These are phyloP conservation scores for Drosophila mettleri DNA, from an alignment of 2,888 invertebrate genomes.

Conservation along the genomic window DNA sequence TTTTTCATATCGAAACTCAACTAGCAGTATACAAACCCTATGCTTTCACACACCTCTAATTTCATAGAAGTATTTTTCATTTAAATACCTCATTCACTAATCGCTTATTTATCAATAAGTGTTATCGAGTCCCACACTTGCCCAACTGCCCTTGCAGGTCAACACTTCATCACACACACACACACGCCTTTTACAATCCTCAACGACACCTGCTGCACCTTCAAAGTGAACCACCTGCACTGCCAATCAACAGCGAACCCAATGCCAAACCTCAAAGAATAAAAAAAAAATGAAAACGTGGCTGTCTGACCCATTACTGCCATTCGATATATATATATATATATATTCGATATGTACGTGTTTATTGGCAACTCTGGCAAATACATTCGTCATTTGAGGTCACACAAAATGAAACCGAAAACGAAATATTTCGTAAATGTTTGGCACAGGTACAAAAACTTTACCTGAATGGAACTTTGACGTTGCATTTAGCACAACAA, in stretches of 20 bases:
- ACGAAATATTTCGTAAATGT: constrained; percentile 44
- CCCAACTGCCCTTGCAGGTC: not conserved
- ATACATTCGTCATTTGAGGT: constrained; percentile 64
- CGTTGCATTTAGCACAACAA: constrained; percentile 22
- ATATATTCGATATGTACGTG: constrained; percentile 59
- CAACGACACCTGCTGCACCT: not conserved
- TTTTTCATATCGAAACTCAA: not conserved
- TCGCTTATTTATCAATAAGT: not conserved
- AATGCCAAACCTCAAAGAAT: constrained; percentile 35
- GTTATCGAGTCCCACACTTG: constrained; percentile 1
- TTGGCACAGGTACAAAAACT: constrained; percentile 6
- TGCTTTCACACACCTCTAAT: not conserved
- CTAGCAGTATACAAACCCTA: not conserved
- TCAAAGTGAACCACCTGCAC: not conserved
- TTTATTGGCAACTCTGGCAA: constrained; percentile 63
- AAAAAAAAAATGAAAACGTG: constrained; percentile 7
- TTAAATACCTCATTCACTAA: not conserved
- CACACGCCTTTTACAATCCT: not conserved
- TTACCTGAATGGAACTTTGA: constrained; percentile 19
- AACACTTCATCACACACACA: not conserved
- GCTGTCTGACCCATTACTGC: constrained; percentile 54
- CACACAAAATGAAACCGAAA: constrained; percentile 46
- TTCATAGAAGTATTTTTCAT: not conserved
- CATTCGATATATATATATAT: constrained; percentile 46
- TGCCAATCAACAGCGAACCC: constrained; percentile 30